Evolutionary conservation across 2,113 vertebrate genomes (phyloP), one percentile per base, ranked within the genome.

Genomic region (Romanogobio albipinnatus): DNA sequence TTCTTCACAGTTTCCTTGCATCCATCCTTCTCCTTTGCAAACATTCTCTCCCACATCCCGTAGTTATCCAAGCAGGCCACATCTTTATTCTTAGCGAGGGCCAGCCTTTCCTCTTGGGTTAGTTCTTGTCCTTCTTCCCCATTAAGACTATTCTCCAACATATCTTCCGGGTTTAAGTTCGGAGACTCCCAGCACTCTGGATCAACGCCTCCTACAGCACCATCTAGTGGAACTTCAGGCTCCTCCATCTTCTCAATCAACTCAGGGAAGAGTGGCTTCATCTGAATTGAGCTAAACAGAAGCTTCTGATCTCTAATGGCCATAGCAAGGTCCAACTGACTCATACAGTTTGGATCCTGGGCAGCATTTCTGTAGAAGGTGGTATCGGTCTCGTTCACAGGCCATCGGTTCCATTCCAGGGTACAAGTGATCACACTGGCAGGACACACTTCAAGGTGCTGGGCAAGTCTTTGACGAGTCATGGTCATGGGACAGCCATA

Each of bases 361-460:
- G 96, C 94, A 10, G 96, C 90, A 70, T 95, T 97, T 85, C 89
- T 90, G 73, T 96, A 95, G 85, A 98, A 95, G 2, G 83, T 68
- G 2, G 90, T 91, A 82, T 96, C 95, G 0, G 92, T 93, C 76
- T 98, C 96, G n/a, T 95, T 84, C 0, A 95, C 93, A 2, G 98
- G 98, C 97, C 97, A 99, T 77, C 98, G 97, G 88, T 97, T 99
- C 98, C 98, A 99, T 84, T 98, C 97, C 93, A 98, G 96, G 0
- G 97, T 98, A 89, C 98, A 99, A 92, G 94, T 95, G 77, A 99
- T 96, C 24, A 97, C 90, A 0, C 98, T 99, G 86, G 98, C 98
- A 0, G 98, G 97, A 81, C 98, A 99, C 19, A 93, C 91, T 78
- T 95, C 94, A 59, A 99, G 94, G 88, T 99, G 98, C 82, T 93